Percentiles rank a stretch among this genome's conserved stretches.
phyloP scores from a whole-genome alignment of 2,888 invertebrate genomes.

The Dasypogon diadema region DNA sequence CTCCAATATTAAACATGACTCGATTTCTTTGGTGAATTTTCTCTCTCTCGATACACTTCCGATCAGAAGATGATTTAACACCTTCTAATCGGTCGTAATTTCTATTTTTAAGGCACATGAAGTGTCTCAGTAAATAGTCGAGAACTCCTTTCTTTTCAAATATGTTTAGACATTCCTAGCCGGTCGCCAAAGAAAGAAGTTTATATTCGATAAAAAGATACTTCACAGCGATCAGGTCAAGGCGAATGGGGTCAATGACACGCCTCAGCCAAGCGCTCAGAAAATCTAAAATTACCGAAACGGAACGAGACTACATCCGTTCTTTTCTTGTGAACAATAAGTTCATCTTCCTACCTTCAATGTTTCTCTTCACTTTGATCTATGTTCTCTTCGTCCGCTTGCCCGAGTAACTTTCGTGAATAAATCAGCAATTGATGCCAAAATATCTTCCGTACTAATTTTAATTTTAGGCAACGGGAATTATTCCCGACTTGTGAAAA shows the following conservation, averaged over 20 bases:
- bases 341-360: not conserved
- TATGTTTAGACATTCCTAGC: too few species aligned
- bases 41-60: too few species aligned
- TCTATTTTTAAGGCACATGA: too few species aligned
- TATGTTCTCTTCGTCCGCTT: not conserved
- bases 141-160: too few species aligned
- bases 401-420: not conserved
- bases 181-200: too few species aligned
- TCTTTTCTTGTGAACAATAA: not conserved
- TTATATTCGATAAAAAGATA: conserved; percentile 5
- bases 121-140: too few species aligned
- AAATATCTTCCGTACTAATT: not conserved
- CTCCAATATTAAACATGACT: too few species aligned
- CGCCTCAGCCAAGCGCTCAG: not conserved
- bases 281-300: conserved; percentile 36
- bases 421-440: not conserved
- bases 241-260: conserved; percentile 44
- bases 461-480: not conserved
- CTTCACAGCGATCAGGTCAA: conserved; percentile 54
- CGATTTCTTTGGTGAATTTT: too few species aligned
- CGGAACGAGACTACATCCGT: not conserved
- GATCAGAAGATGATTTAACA: too few species aligned
- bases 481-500: too few species aligned
- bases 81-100: too few species aligned
- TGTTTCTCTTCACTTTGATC: not conserved